Evolutionary conservation across 1,140 invertebrate species (phyloP).

Genomic region (Melitaea cinxia): DNA sequence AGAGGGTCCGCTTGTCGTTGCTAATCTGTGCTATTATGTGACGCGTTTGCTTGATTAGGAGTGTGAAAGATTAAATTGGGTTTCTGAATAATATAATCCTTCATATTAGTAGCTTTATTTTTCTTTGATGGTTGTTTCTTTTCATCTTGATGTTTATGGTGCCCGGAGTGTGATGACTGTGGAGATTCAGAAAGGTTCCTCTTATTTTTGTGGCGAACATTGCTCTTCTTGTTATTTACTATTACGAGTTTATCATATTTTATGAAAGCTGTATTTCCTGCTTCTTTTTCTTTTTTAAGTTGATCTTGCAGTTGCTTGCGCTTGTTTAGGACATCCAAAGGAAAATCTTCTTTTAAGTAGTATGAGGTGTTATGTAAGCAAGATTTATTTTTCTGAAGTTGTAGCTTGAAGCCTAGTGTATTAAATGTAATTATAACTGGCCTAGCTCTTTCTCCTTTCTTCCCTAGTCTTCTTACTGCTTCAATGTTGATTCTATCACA

Average conservation of each 20-base stretch:
- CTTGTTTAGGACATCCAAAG: conserved; percentile 16
- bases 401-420: conserved; percentile 9
- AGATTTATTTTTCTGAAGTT: conserved; percentile 22
- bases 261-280: conserved; percentile 25
- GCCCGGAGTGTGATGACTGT: conserved; percentile 16
- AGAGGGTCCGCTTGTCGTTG: conserved; percentile 33
- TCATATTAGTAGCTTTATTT: conserved; percentile 34
- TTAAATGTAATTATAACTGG: conserved; percentile 25
- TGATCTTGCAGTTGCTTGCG: conserved; percentile 22
- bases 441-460: conserved; percentile 38
- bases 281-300: conserved; percentile 18
- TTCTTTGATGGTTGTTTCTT: conserved; percentile 25
- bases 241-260: conserved; percentile 24
- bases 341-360: conserved; percentile 30
- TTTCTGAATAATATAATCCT: conserved; percentile 33
- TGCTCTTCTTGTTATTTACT: conserved; percentile 25
- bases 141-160: conserved; percentile 1
- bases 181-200: conserved; percentile 38
- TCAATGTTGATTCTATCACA: conserved; percentile 42
- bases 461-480: conserved; percentile 45
- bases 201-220: conserved; percentile 25
- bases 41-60: conserved; percentile 24
- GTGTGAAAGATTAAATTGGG: conserved; percentile 20
- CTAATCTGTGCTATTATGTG: conserved; percentile 21
- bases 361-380: conserved; percentile 6